Percentiles rank a stretch among this genome's conserved stretches.
Evolutionary conservation across 2,113 vertebrate genomes (phyloP).

Genomic region (Struthidea cinerea): DNA sequence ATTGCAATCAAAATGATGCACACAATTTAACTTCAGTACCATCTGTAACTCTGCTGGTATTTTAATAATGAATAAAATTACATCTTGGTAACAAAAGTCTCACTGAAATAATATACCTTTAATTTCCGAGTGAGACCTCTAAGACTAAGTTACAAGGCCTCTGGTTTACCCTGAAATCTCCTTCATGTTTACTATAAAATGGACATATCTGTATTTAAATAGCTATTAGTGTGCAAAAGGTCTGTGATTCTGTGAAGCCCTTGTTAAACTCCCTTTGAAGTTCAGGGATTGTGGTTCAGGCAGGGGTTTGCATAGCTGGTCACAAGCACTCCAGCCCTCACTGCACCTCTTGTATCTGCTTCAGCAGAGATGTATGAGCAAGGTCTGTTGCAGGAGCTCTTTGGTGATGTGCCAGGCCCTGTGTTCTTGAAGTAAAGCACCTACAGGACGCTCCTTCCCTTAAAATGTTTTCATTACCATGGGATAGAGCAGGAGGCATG

Average conservation of each 20-base stretch:
- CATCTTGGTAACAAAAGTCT: constrained; percentile 35
- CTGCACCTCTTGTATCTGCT: not conserved
- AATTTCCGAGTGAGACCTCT: not conserved
- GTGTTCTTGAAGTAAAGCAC: not conserved
- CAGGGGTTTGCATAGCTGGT: not conserved
- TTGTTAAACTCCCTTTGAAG: not conserved
- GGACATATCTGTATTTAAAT: not conserved
- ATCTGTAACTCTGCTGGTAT: constrained; percentile 60
- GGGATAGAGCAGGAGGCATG: not conserved
- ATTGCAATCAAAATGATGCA: constrained; percentile 56
- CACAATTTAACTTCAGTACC: constrained; percentile 60
- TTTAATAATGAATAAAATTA: constrained; percentile 71
- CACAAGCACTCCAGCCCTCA: not conserved
- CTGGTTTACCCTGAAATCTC: not conserved
- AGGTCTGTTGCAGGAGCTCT: not conserved
- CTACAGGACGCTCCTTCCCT: not conserved
- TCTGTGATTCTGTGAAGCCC: not conserved
- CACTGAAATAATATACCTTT: constrained; percentile 16
- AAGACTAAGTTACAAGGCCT: not conserved
- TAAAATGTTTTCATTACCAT: not conserved
- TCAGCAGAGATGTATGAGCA: fast-evolving
- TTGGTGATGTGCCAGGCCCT: not conserved
- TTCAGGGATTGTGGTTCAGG: not conserved
- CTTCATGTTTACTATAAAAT: not conserved
- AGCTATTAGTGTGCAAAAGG: not conserved